Base-by-base conservation (phyloP, 2,888 invertebrate genomes). In the Xiphydria camelus region DNA sequence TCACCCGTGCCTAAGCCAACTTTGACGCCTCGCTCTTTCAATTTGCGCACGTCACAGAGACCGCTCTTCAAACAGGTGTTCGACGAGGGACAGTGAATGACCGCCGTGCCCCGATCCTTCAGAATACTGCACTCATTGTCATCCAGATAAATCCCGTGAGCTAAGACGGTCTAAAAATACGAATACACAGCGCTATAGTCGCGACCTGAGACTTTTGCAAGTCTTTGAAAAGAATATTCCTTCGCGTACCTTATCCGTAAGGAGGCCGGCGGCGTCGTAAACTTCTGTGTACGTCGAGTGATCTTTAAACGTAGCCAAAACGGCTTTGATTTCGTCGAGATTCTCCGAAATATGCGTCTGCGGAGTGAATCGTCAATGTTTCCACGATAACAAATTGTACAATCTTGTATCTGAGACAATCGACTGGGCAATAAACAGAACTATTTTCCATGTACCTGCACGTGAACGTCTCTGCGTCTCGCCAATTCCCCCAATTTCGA, bases 291-390 rank as follows among this genome's bases (percentile, higher is more conserved):
- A 95, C 19, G 79, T 80, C 31, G 78, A 75, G 44, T 78, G 78
- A 0, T 78, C 70, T 2, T 83, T 83, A 62, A 81, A 86, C 1
- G 79, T 64, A 32, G 81, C 62, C 47, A 81, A 75, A 0, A 91
- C 88, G 63, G 80, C 78, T 49, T 82, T 76, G 38, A 91, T 78
- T 80, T 95, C 94, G 3, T 82, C 78, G 14, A 76, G 49, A 66
- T 88, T 92, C 76, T 95, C 94, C 14, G 90, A 89, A 45, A 94
- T 83, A 67, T 95, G 94, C 40, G 87, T 91, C 89, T 94, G 76
- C 49, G 82, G 79, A 44, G 49, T 57, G 40, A 47, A 40, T n/a
- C n/a, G n/a, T n/a, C n/a, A n/a, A n/a, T n/a, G n/a, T n/a, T n/a
- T n/a, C n/a, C n/a, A n/a, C n/a, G n/a, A n/a, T n/a, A n/a, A n/a